Conservation (phyloP, 2,113 vertebrate species). For the Piliocolobus tephrosceles region DNA sequence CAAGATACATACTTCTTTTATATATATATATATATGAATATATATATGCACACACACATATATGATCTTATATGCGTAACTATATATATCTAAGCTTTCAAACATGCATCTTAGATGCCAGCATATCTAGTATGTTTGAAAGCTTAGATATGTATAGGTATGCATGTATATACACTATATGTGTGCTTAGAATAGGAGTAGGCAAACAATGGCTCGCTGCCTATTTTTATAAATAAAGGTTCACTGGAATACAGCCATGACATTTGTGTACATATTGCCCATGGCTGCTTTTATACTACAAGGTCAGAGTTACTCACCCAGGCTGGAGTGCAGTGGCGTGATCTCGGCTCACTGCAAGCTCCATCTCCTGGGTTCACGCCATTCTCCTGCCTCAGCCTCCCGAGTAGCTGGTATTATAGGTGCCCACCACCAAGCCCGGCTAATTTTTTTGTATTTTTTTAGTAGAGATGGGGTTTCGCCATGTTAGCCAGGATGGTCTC, state of each 20-base stretch:
- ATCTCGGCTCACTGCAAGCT: too few species aligned
- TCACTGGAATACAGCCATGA: not conserved
- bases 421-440: too few species aligned
- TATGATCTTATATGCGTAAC: not conserved
- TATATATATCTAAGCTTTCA: not conserved
- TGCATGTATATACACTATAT: not conserved
- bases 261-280: not conserved
- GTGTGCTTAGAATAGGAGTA: not conserved
- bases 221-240: not conserved
- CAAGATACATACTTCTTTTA: not conserved
- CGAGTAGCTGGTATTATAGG: too few species aligned
- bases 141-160: not conserved
- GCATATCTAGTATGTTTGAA: not conserved
- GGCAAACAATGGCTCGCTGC: accelerated
- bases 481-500: too few species aligned
- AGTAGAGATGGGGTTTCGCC: too few species aligned
- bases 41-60: too few species aligned
- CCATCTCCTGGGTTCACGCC: too few species aligned
- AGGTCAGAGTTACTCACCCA: not conserved
- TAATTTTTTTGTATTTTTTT: too few species aligned
- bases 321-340: too few species aligned
- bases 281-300: too few species aligned
- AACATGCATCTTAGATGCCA: not conserved
- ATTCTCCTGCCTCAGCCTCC: too few species aligned
- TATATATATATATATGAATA: too few species aligned